Evolutionary conservation across 2,888 invertebrate genomes (phyloP).

Genomic region (Andrena hattorfiana): DNA sequence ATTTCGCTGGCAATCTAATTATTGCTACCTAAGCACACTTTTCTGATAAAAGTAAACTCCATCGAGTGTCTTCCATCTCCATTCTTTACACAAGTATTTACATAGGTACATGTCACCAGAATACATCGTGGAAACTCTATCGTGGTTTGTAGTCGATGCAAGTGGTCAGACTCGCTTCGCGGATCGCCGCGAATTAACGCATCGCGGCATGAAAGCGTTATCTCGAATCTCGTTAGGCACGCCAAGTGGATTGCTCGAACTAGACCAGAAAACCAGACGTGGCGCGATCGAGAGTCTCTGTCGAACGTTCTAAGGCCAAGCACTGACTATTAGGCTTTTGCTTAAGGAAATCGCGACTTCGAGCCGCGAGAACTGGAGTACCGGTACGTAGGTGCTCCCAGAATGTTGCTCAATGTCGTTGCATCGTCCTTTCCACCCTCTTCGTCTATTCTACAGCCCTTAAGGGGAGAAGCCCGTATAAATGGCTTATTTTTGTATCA

Average conservation of each 20-base stretch:
- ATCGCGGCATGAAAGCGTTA: slow-evolving; percentile 35
- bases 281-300: slow-evolving; percentile 28
- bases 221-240: slow-evolving; percentile 52
- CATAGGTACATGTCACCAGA: background rate
- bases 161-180: background rate
- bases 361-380: slow-evolving; percentile 45
- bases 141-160: background rate
- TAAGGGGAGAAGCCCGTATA: background rate
- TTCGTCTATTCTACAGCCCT: background rate
- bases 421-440: slow-evolving; percentile 36
- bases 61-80: background rate
- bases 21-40: no score
- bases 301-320: slow-evolving; percentile 58
- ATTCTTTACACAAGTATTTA: background rate
- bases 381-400: slow-evolving; percentile 7
- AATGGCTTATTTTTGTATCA: no score
- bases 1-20: no score
- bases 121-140: background rate
- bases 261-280: slow-evolving; percentile 59
- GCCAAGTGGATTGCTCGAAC: slow-evolving; percentile 39
- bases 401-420: slow-evolving; percentile 65
- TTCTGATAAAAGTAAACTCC: background rate
- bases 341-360: slow-evolving; percentile 44
- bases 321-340: slow-evolving; percentile 13
- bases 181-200: slow-evolving; percentile 12